These are phyloP conservation scores for Arothron firmamentum DNA, from an alignment of 2,113 vertebrate genomes.

Conservation along the genomic window DNA sequence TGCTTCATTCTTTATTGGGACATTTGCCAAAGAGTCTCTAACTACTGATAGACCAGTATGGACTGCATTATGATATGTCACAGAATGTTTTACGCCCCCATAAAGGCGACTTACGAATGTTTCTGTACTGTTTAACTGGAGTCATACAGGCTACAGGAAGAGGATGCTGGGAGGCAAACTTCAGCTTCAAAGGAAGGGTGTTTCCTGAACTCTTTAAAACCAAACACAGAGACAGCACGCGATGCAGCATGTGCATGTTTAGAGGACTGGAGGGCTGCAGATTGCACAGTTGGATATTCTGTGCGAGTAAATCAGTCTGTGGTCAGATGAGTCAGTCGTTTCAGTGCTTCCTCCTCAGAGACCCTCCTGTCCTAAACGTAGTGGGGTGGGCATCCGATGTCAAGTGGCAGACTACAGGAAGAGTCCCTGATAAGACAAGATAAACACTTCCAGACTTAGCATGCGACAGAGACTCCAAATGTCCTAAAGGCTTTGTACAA, in stretches of 20 bases:
- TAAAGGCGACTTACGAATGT: constrained; percentile 60
- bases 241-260: constrained; percentile 50
- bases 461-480: background rate
- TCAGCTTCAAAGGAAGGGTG: constrained; percentile 61
- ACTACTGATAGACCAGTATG: constrained; percentile 47
- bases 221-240: constrained; percentile 55
- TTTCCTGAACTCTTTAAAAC: constrained; percentile 61
- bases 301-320: constrained; percentile 25
- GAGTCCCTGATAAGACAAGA: constrained; percentile 37
- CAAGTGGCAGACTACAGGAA: constrained; percentile 39
- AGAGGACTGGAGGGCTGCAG: constrained; percentile 49
- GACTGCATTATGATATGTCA: constrained; percentile 55
- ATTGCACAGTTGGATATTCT: constrained; percentile 26
- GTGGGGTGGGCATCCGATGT: constrained; percentile 27
- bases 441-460: constrained; percentile 19
- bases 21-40: constrained; percentile 51
- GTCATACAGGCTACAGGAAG: constrained; percentile 45
- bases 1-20: constrained; percentile 56
- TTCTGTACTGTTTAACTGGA: constrained; percentile 49
- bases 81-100: constrained; percentile 61
- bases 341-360: constrained; percentile 19
- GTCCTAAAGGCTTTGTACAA: constrained; percentile 1
- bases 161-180: constrained; percentile 48
- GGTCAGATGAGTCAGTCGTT: constrained; percentile 31
- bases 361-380: constrained; percentile 32